These are phyloP conservation scores for Gracilinanus agilis DNA, from an alignment of 2,113 vertebrate genomes.

Conservation along the genomic window DNA sequence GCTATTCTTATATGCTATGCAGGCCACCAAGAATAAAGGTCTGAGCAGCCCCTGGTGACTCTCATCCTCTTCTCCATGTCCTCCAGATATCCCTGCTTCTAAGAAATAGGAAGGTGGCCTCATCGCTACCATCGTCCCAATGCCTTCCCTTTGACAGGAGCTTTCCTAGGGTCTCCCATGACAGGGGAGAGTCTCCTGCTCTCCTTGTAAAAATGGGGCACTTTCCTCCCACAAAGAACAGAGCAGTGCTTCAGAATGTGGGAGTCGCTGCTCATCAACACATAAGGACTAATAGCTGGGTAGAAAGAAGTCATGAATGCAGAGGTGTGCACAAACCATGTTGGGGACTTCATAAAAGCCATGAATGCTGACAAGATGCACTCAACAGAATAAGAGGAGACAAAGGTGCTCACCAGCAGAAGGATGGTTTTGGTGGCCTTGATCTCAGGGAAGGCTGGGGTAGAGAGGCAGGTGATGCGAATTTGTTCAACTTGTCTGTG, in stretches of 20 bases:
- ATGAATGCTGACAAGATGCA: conserved; percentile 22
- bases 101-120: too few species aligned
- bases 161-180: too few species aligned
- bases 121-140: too few species aligned
- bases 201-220: too few species aligned
- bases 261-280: conserved; percentile 40
- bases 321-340: neutral
- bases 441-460: neutral
- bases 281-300: conserved; percentile 38
- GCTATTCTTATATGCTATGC: too few species aligned
- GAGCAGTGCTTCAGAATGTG: neutral
- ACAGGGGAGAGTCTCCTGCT: too few species aligned
- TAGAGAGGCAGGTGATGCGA: neutral
- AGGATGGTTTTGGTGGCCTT: conserved; percentile 42
- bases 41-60: too few species aligned
- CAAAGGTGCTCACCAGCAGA: conserved; percentile 32
- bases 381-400: conserved; percentile 40
- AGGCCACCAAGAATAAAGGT: too few species aligned
- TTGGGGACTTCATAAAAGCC: neutral
- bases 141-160: too few species aligned
- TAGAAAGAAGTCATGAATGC: conserved; percentile 26
- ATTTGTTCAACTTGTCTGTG: conserved; percentile 20
- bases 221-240: too few species aligned
- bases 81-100: too few species aligned
- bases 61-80: too few species aligned